Evolutionary conservation across 2,797 vertebrate species (phyloP).

Genomic region (Echiichthys vipera): DNA sequence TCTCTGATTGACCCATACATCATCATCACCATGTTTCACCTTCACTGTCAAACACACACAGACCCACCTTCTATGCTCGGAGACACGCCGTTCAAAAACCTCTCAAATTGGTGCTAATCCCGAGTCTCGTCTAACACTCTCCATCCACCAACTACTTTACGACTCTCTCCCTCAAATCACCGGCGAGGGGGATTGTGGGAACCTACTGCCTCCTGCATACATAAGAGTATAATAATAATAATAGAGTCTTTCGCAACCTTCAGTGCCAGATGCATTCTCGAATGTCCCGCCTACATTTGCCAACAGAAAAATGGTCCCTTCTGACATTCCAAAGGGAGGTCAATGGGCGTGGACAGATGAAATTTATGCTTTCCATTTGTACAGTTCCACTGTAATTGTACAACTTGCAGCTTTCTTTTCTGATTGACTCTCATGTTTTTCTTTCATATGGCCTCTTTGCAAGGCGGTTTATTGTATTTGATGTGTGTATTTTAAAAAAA

Average conservation of each 20-base stretch:
- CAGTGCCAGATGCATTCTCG: conserved; percentile 71
- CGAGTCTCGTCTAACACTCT: conserved; percentile 40
- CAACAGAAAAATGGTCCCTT: conserved; percentile 61
- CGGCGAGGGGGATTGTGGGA: conserved; percentile 36
- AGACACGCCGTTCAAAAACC: conserved; percentile 56
- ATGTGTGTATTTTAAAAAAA: conserved; percentile 74
- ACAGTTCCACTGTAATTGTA: conserved; percentile 67
- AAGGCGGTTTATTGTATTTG: conserved; percentile 72
- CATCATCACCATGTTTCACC: conserved; percentile 15
- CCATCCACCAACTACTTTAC: conserved; percentile 51
- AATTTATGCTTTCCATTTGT: conserved; percentile 71
- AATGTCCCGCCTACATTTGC: conserved; percentile 64
- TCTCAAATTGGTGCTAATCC: conserved; percentile 76
- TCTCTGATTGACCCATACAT: conserved; percentile 35
- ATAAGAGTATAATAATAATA: conserved; percentile 40
- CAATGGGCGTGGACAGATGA: conserved; percentile 53
- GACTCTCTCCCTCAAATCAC: background rate
- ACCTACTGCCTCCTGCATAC: conserved; percentile 53
- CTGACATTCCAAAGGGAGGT: conserved; percentile 67
- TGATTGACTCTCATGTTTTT: conserved; percentile 56
- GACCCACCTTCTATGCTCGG: conserved; percentile 30
- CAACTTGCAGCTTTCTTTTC: conserved; percentile 59
- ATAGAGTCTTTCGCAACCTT: conserved; percentile 59
- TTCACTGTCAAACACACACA: conserved; percentile 19
- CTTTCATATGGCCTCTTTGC: conserved; percentile 68